These are phyloP conservation scores for Myiotriccus ornatus DNA, from an alignment of 2,797 vertebrate genomes.

Conservation along the genomic window DNA sequence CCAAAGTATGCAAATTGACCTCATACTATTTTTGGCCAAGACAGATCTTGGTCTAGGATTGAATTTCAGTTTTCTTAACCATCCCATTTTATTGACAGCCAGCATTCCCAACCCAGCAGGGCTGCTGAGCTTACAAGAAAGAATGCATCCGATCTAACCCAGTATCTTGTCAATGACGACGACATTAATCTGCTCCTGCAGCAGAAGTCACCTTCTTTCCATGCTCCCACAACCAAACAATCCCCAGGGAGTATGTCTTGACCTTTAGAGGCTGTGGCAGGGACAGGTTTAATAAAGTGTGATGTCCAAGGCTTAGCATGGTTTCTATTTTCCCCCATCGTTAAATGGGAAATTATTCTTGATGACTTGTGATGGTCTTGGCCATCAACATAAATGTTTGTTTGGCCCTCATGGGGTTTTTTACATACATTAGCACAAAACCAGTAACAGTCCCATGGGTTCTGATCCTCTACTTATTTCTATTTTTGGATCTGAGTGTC, in stretches of 20 bases:
- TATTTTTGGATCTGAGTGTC: neutral
- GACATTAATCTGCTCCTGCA: neutral
- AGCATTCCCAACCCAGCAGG: neutral
- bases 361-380: neutral
- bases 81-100: neutral
- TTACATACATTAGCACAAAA: neutral
- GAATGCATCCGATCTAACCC: neutral
- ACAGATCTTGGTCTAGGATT: neutral
- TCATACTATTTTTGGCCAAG: neutral
- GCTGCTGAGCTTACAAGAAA: neutral
- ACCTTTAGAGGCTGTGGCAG: neutral
- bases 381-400: neutral
- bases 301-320: neutral
- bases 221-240: neutral
- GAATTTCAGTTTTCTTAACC: neutral
- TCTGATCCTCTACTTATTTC: neutral
- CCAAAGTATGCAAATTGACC: neutral
- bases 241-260: neutral
- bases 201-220: neutral
- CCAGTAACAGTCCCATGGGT: rapidly evolving
- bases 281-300: neutral
- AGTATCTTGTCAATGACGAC: neutral
- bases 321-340: neutral
- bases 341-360: neutral
- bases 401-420: neutral